These are phyloP conservation scores for Tragopan temminckii DNA, from an alignment of 2,797 vertebrate genomes.

Conservation along the genomic window DNA sequence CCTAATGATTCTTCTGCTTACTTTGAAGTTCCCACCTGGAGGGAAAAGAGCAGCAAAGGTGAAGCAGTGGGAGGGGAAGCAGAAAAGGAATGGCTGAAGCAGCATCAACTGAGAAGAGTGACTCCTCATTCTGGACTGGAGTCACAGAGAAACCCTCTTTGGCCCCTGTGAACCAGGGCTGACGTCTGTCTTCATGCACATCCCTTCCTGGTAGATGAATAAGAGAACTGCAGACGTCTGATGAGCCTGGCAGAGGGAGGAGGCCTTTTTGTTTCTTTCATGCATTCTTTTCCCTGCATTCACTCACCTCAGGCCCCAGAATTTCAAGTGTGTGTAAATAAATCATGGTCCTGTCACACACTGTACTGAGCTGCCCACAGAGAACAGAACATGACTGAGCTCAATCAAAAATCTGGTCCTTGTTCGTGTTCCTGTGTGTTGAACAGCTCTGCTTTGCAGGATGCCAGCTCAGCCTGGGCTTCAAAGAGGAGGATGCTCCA, in stretches of 20 bases:
- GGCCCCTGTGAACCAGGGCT: neutral
- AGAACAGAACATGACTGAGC: neutral
- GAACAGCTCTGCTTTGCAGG: neutral
- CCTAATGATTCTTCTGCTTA: neutral
- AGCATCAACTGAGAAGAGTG: neutral
- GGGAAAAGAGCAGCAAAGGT: neutral
- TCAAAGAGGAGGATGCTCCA: neutral
- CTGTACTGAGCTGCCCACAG: neutral
- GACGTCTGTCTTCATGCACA: neutral
- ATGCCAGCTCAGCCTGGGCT: neutral
- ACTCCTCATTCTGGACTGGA: neutral
- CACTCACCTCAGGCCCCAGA: neutral
- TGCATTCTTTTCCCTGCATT: neutral
- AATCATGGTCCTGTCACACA: neutral
- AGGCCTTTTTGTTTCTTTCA: neutral
- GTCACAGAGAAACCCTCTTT: neutral
- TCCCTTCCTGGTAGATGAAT: neutral
- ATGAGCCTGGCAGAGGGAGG: neutral
- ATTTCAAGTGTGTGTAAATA: neutral
- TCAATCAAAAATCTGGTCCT: neutral
- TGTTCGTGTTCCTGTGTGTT: rapidly evolving
- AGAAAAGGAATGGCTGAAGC: neutral
- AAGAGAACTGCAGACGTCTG: neutral
- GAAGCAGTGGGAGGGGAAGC: neutral
- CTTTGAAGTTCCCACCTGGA: neutral